Evolutionary conservation across 1,140 invertebrate genomes (phyloP), one percentile per base, ranked within the genome.

Genomic region (Drosophila obscura): DNA sequence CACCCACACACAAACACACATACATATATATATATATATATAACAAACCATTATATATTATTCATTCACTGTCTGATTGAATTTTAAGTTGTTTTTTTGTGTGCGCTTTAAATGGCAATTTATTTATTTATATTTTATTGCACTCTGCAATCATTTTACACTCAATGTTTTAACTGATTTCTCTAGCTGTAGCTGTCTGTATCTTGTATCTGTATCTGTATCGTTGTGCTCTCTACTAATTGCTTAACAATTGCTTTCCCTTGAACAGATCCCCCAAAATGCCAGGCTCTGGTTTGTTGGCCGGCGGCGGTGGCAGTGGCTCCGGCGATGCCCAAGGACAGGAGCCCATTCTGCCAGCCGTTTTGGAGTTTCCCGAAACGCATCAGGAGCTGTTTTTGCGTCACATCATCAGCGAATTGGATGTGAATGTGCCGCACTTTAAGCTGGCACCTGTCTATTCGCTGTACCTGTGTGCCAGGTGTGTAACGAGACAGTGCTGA

Each of bases 401-500:
- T 72, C 95, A 96, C 11, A 95, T 98, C 63, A 96, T 99, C 69
- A 95, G 96, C 9, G 95, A 97, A 73, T 94, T 98, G 48, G 97
- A 98, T 92, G 96, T 96, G 22, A 95, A 95, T 77, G 94, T 95
- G 50, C 95, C 96, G 16, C 95, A 96, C 59, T 97, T 97, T 92
- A 96, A 96, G 92, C 93, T 99, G 45, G 97, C 98, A 1, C 98
- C 98, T 0, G 98, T 98, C 5, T 99, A 99, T 92, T 97, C 97
- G 0, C 94, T 99, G 2, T 99, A 99, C 92, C 94, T 99, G 87
- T 97, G 97, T 72, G 96, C 97, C 44, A 94, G 94, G 94, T 94
- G 81, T 56, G 75, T 90, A 57, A 39, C 35, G 11, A 39, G 11
- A 4, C 11, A 1, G 4, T 4, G 4, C 9, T 11, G 31, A 11